Conservation (phyloP, 2,113 vertebrate genomes). For the Thalassoma bifasciatum region DNA sequence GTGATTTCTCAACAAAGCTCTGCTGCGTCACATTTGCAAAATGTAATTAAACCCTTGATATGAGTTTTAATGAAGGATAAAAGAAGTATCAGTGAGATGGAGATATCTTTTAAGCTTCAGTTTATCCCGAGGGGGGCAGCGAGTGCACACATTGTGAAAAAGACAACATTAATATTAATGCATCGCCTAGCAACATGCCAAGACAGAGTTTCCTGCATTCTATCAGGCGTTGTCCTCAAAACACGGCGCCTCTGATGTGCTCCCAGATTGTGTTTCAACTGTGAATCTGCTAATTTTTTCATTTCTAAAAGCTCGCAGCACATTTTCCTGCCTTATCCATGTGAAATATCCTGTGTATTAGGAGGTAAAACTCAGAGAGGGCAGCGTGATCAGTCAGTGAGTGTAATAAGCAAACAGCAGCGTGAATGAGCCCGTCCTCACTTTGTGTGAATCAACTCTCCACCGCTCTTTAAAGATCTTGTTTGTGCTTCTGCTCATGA, state of each 20-base stretch:
- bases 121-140: constrained; percentile 61
- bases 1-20: constrained; percentile 53
- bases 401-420: constrained; percentile 33
- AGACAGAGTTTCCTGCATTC: constrained; percentile 59
- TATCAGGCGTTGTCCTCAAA: constrained; percentile 49
- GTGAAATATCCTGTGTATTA: constrained; percentile 9
- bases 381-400: constrained; percentile 37
- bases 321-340: background rate
- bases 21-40: constrained; percentile 52
- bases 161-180: constrained; percentile 79
- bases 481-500: constrained; percentile 22
- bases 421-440: constrained; percentile 40
- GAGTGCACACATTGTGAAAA: constrained; percentile 58
- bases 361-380: constrained; percentile 20
- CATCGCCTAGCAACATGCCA: constrained; percentile 72
- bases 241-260: constrained; percentile 47
- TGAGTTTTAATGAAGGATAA: constrained; percentile 65
- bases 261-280: constrained; percentile 43
- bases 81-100: constrained; percentile 65
- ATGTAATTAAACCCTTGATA: constrained; percentile 73
- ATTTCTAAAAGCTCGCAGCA: background rate
- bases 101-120: constrained; percentile 69
- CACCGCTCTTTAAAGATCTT: constrained; percentile 13
- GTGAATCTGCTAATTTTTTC: background rate
- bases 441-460: constrained; percentile 21